Conservation (phyloP, 2,797 vertebrate genomes). For the Aviceda cuculoides region DNA sequence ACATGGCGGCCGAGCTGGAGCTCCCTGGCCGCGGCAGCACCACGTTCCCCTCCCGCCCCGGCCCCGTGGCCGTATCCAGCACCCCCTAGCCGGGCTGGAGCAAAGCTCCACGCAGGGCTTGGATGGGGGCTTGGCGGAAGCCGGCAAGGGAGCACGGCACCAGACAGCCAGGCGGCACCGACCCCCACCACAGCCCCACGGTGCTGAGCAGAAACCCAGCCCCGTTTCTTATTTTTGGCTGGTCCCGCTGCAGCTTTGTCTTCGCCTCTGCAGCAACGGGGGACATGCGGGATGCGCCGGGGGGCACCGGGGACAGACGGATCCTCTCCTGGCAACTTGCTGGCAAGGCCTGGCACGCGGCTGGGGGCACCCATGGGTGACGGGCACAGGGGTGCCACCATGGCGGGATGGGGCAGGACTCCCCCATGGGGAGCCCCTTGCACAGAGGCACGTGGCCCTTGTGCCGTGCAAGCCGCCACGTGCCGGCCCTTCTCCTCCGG, state of each 20-base stretch:
- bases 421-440: background rate
- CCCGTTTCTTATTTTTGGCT: background rate
- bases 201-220: background rate
- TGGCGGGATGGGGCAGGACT: background rate
- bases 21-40: rapidly evolving
- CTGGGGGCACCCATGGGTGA: background rate
- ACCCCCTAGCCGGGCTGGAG: background rate
- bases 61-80: background rate
- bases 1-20: rapidly evolving
- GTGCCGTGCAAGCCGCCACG: rapidly evolving
- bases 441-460: background rate
- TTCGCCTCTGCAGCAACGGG: background rate
- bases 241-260: background rate
- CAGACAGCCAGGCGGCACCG: rapidly evolving
- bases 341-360: background rate
- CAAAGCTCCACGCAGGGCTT: rapidly evolving
- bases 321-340: rapidly evolving
- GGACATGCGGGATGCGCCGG: rapidly evolving
- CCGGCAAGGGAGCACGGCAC: background rate
- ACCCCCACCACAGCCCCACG: rapidly evolving
- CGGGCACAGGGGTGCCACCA: background rate
- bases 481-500: background rate
- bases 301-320: rapidly evolving
- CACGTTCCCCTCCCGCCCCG: rapidly evolving
- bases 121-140: rapidly evolving